Base-by-base conservation (phyloP, 1,140 invertebrate genomes). In the Orchesella cincta region DNA sequence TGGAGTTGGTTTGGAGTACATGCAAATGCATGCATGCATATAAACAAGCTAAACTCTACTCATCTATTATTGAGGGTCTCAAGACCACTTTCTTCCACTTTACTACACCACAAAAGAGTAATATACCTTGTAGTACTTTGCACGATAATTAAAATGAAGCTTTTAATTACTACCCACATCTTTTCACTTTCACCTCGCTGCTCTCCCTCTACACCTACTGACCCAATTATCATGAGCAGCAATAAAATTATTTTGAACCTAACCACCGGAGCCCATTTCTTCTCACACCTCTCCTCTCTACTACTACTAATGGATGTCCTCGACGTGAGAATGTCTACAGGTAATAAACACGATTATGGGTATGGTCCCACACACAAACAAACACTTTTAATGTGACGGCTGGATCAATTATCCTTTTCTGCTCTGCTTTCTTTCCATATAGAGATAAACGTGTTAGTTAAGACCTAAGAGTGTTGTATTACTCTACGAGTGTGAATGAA, bases 391-490 rank as follows among this genome's bases (percentile, higher is more conserved):
- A 46, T 46, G 39, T 46, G 39, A 46, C 39, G 39, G 39, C 33
- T 67, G 62, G 62, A 67, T 67, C 62, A 67, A 67, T 67, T 67
- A 67, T 33, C 52, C 52, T 57, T 26, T 46, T 12, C 26, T 67
- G 8, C n/a, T 67, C 8, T 46, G 39, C 39, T 20, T 46, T 20
- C 39, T 20, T 46, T 46, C 39, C 39, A 8, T 46, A 46, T 20
- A 46, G 8, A 46, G 39, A 20, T 20, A 8, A 46, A 46, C 39
- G 8, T 46, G 39, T 20, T 46, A 46, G 39, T 8, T 12, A 46
- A 46, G 39, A 20, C 20, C 8, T 46, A 46, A 12, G 8, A 12
- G 20, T 46, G 20, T 46, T 46, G 20, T 46, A 46, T n/a, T n/a
- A n/a, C n/a, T n/a, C n/a, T 46, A 20, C 39, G 20, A 46, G 39